Evolutionary conservation across 2,797 vertebrate species (phyloP), one percentile per base, ranked within the genome.

Genomic region (Decapterus maruadsi): DNA sequence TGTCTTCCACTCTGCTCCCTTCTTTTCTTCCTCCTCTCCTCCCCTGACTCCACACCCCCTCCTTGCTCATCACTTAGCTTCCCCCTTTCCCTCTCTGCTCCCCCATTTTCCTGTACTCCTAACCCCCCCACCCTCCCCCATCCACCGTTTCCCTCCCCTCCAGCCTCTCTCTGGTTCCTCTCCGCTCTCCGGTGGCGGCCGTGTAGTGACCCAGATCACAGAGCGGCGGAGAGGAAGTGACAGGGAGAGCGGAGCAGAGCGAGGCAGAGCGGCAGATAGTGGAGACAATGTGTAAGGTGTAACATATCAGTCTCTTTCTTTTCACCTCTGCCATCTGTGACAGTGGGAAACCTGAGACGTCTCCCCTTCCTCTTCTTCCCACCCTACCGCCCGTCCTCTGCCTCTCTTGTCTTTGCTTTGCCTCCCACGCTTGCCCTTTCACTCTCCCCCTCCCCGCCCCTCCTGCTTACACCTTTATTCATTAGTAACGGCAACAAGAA

Each of bases 301-400:
- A 93, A 81, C 82, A 75, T 93, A 83, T 94, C 91, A 80, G 82
- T 76, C 87, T 85, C 91, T 93, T 93, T 95, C 87, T 92, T 82
- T 89, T 90, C 87, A 86, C 92, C 91, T 85, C 92, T 91, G 84
- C 94, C 94, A 95, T 95, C 94, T 95, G 95, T 94, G 93, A 89
- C 68, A 75, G 81, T 73, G 91, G 90, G 92, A 88, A 96, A 96
- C 91, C 84, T 72, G 94, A 95, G 90, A 89, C 36, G 46, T 81
- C 85, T 81, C 86, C 83, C 77, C 86, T 82, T 86, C 76, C 85
- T 77, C 86, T 77, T 71, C 85, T 84, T 72, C 83, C 84, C 84
- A 85, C 84, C 85, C 74, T 78, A 82, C 68, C 38, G 31, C 53
- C 74, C 50, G 58, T 31, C 61, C 68, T 59, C 65, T 54, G 77